Evolutionary conservation across 2,113 vertebrate genomes (phyloP), one percentile per base, ranked within the genome.

Genomic region (Dromaius novaehollandiae): DNA sequence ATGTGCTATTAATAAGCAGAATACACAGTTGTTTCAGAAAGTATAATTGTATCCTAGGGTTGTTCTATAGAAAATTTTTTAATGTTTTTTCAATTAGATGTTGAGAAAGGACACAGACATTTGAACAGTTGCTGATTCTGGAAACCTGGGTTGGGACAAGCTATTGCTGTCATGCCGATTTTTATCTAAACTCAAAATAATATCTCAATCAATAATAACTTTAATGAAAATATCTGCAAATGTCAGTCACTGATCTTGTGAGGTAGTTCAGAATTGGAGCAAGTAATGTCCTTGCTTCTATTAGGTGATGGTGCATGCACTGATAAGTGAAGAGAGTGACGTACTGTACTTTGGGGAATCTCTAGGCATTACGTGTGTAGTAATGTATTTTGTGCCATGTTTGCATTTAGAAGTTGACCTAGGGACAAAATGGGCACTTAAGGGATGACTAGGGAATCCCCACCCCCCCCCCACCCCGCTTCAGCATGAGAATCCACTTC

Each of bases 341-440:
- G 48, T 82, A 81, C 53, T 74, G 48, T 93, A 66, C 88, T 95
- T 88, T 93, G 55, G 53, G 53, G 55, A 79, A 82, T 91, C 53
- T 86, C 76, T 91, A 73, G 82, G 38, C 50, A 79, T 86, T 83
- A 74, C 85, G 82, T 75, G 32, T 95, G 68, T 75, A 75, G 63
- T 86, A 83, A 86, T 86, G 50, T 86, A 75, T 89, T 94, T 86
- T 94, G 77, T 89, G 63, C 70, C 66, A 61, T 86, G 68, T 38
- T 95, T 94, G 42, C 77, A 94, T 94, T 93, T 89, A 86, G 55
- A 86, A 82, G 66, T 79, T 92, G 42, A 76, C 55, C 82, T 92
- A 61, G 44, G 50, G 71, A 70, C 71, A 92, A 94, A 95, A 95
- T 76, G 73, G 89, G 63, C 63, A 66, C 63, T 93, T 91, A 64